Percentiles rank a stretch among this genome's conserved stretches.
These are phyloP conservation scores for Galleria mellonella DNA, from an alignment of 1,140 invertebrate genomes.

Conservation along the genomic window DNA sequence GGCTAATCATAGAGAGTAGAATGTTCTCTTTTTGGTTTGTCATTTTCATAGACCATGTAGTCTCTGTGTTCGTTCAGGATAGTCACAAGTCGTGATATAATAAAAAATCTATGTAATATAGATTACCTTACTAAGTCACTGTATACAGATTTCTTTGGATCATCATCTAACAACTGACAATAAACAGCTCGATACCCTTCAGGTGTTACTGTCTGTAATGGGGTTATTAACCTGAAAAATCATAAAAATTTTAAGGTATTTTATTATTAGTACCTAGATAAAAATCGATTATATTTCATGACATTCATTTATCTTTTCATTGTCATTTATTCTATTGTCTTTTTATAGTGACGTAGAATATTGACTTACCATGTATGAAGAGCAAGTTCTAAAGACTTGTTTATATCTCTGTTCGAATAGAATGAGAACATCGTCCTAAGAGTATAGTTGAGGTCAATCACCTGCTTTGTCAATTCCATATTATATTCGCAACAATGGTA, in stretches of 20 bases:
- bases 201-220: conserved; percentile 63
- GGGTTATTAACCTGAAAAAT: conserved; percentile 53
- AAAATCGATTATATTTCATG: not conserved
- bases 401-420: conserved; percentile 58
- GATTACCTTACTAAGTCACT: conserved; percentile 61
- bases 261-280: not conserved
- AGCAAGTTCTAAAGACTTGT: conserved; percentile 19
- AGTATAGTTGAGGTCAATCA: conserved; percentile 79
- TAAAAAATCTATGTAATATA: no score
- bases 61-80: no score
- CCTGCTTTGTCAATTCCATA: conserved; percentile 77
- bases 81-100: no score
- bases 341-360: no score
- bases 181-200: conserved; percentile 75
- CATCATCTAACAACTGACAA: conserved; percentile 66
- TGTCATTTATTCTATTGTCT: no score
- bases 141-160: conserved; percentile 75
- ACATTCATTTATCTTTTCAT: no score
- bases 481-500: conserved; percentile 78
- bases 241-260: not conserved
- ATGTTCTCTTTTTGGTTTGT: no score
- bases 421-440: conserved; percentile 68
- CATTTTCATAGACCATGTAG: not conserved
- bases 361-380: conserved; percentile 24
- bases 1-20: no score